phyloP scores from a whole-genome alignment of 2,113 vertebrate genomes.

The Eclectus roratus region DNA sequence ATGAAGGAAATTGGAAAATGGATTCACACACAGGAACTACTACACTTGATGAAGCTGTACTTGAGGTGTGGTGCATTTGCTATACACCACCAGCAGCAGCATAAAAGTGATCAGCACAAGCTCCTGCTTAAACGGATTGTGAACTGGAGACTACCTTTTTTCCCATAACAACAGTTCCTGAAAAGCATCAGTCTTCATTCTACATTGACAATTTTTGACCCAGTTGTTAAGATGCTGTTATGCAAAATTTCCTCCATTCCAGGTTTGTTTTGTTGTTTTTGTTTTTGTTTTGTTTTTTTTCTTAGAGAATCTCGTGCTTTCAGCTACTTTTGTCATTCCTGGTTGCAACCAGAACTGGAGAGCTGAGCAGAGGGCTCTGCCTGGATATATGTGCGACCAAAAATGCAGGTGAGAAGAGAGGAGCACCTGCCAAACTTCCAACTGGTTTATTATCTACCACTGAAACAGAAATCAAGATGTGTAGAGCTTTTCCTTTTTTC shows the following conservation, averaged over 20 bases:
- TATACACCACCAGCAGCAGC: neutral
- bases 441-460: neutral
- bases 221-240: neutral
- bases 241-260: neutral
- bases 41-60: neutral
- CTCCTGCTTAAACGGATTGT: neutral
- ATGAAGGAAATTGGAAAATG: neutral
- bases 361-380: neutral
- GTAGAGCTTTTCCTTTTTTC: neutral
- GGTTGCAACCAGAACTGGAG: neutral
- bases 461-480: neutral
- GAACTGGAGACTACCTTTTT: accelerated
- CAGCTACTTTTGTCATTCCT: neutral
- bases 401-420: neutral
- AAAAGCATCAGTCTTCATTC: neutral
- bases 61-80: neutral
- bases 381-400: neutral
- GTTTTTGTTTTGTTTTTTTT: neutral
- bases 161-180: neutral
- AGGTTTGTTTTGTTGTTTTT: too few relatives aligned
- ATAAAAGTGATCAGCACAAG: neutral
- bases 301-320: neutral
- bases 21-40: neutral
- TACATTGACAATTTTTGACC: neutral
- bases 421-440: neutral